Percentiles rank a stretch among this genome's conserved stretches.
Evolutionary conservation across 2,113 vertebrate genomes (phyloP).

Genomic region (Castor canadensis): DNA sequence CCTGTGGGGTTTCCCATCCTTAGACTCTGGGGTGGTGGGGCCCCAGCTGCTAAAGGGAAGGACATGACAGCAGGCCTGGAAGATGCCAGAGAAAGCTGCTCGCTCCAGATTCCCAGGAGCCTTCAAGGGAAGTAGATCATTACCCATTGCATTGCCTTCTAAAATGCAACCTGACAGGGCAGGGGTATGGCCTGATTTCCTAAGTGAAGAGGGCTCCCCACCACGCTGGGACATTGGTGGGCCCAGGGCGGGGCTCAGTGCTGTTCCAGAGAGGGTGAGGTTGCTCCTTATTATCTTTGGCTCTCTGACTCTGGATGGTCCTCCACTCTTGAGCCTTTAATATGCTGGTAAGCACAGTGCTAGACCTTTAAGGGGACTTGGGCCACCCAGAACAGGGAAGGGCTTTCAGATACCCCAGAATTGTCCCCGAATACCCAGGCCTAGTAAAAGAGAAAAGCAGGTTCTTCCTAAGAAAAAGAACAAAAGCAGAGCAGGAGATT

Average conservation of each 20-base stretch:
- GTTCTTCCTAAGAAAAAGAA: not conserved
- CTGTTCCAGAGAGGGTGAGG: no score
- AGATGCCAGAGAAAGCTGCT: not conserved
- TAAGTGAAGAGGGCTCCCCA: not conserved
- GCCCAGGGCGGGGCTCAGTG: fast-evolving
- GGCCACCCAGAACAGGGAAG: not conserved
- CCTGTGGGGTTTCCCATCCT: not conserved
- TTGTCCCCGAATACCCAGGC: not conserved
- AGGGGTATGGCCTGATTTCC: not conserved
- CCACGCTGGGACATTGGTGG: not conserved
- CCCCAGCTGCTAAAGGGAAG: not conserved
- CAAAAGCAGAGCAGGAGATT: not conserved
- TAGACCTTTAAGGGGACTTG: not conserved
- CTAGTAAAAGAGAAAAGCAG: not conserved
- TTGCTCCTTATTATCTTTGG: not conserved
- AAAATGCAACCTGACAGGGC: not conserved
- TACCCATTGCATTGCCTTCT: not conserved
- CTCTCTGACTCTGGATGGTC: not conserved
- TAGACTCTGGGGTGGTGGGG: not conserved
- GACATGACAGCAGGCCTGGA: not conserved
- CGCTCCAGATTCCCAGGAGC: not conserved
- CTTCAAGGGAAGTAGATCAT: not conserved
- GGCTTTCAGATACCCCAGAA: not conserved
- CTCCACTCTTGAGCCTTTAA: not conserved
- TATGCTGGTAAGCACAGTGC: no score